Evolutionary conservation across 2,888 invertebrate genomes (phyloP).

Genomic region (Agriopis leucophaearia): DNA sequence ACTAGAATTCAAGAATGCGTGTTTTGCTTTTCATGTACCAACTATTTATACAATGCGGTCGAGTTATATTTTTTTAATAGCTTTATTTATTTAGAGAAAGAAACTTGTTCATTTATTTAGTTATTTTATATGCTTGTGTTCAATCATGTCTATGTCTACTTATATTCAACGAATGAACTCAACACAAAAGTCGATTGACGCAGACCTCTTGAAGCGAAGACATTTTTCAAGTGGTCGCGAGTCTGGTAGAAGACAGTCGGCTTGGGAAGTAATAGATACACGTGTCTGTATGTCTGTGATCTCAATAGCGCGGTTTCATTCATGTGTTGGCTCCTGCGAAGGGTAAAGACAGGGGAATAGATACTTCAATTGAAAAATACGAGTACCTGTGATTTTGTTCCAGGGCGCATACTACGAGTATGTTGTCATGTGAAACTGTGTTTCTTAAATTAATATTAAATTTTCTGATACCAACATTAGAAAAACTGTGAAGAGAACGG

Average conservation of each 20-base stretch:
- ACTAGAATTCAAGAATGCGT: too few relatives aligned
- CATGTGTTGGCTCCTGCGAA: constrained; percentile 43
- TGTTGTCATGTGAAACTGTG: background rate
- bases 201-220: constrained; percentile 39
- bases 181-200: constrained; percentile 31
- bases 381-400: constrained; percentile 39
- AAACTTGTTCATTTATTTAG: background rate
- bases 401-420: constrained; percentile 1
- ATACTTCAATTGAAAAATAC: constrained; percentile 42
- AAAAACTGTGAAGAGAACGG: too few relatives aligned
- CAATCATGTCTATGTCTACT: background rate
- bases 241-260: constrained; percentile 50
- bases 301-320: constrained; percentile 63
- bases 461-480: too few relatives aligned
- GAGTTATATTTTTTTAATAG: too few relatives aligned
- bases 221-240: constrained; percentile 43
- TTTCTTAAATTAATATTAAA: too few relatives aligned
- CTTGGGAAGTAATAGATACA: constrained; percentile 68
- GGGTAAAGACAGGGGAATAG: constrained; percentile 42
- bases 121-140: background rate
- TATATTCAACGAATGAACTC: constrained; percentile 6
- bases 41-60: too few relatives aligned
- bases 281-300: constrained; percentile 63
- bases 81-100: too few relatives aligned
- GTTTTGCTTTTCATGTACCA: too few relatives aligned